phyloP scores from a whole-genome alignment of 2,888 invertebrate genomes.

The Agapostemon virescens region DNA sequence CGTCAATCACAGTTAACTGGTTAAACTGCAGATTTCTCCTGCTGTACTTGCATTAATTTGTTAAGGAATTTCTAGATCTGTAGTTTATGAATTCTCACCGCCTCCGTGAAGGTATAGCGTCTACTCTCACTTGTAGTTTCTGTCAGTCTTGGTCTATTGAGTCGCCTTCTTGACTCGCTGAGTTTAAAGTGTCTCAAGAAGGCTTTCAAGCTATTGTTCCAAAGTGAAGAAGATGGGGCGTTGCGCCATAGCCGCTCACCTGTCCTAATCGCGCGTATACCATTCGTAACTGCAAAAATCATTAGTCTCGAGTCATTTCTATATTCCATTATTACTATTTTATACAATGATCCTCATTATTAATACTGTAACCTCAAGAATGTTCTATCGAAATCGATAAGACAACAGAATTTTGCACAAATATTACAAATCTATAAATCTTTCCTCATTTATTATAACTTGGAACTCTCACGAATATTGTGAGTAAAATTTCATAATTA shows the following conservation, averaged over 20 bases:
- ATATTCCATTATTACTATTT: background rate
- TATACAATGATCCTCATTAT: background rate
- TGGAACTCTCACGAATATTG: too few species aligned
- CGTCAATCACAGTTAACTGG: too few species aligned
- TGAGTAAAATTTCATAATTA: too few species aligned
- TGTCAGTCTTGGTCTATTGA: conserved; percentile 11
- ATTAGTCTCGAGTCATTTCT: background rate
- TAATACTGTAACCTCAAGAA: background rate
- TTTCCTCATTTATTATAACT: background rate
- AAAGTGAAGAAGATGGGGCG: conserved; percentile 9
- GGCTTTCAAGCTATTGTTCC: conserved; percentile 4
- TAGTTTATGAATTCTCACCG: background rate
- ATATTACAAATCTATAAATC: background rate
- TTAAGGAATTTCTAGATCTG: background rate
- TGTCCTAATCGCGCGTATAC: background rate
- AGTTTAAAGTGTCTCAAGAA: conserved; percentile 12
- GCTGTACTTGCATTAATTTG: background rate
- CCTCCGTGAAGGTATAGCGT: background rate
- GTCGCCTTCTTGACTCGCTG: background rate
- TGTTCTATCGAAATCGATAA: background rate
- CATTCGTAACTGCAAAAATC: background rate
- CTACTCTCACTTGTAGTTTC: background rate
- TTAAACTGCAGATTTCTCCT: background rate
- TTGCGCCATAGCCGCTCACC: conserved; percentile 6
- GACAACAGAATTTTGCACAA: background rate